Evolutionary conservation across 2,797 vertebrate species (phyloP).

Genomic region (Alexandromys oeconomus): DNA sequence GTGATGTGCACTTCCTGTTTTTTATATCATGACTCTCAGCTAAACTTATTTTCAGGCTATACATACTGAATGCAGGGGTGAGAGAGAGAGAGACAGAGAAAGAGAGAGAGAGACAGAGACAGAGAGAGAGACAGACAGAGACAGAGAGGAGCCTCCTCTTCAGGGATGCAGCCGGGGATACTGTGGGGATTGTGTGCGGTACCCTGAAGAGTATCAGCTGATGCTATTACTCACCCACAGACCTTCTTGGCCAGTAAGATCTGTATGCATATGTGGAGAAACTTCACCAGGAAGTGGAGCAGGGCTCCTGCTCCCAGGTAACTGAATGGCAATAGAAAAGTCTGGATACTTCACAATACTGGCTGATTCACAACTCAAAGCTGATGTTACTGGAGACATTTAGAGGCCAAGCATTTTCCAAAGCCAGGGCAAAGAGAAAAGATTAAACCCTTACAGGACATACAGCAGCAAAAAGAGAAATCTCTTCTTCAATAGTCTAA

Average conservation of each 20-base stretch:
- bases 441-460: constrained; percentile 75
- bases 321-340: rapidly evolving
- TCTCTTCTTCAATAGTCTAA: constrained; percentile 71
- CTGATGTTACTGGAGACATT: constrained; percentile 20
- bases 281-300: not conserved
- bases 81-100: too few species aligned
- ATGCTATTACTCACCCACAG: rapidly evolving
- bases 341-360: rapidly evolving
- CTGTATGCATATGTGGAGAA: too few species aligned
- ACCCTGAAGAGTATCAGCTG: not conserved
- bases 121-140: too few species aligned
- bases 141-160: not conserved
- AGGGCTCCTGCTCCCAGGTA: not conserved
- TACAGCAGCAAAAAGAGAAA: constrained; percentile 61
- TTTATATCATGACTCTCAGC: not conserved
- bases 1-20: not conserved
- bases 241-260: not conserved
- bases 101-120: too few species aligned
- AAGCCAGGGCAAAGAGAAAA: constrained; percentile 68
- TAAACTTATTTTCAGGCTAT: too few species aligned
- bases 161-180: not conserved
- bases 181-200: not conserved
- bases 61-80: too few species aligned
- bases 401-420: constrained; percentile 58
- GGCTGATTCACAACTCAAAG: not conserved